A percentile compares a stretch with the other conserved stretches of the same genome.
Evolutionary conservation across 92 coral and sea anemone genomes (phyloP).

Genomic region (Siderastrea radians): DNA sequence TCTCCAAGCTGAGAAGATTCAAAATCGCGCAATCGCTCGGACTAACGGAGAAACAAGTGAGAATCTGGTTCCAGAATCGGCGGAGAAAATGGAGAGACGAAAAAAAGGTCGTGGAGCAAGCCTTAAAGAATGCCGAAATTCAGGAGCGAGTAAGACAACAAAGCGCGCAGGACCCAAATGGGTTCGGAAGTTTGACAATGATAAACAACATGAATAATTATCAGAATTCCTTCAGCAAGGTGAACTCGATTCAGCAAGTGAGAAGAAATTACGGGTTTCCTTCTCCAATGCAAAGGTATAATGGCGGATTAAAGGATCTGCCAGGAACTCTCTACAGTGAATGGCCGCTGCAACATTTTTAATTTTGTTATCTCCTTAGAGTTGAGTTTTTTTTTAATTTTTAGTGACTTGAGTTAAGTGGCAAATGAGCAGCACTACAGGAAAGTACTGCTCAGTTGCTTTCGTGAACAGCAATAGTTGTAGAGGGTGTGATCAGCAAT

Average conservation of each 20-base stretch:
- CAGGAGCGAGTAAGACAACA: constrained; percentile 79
- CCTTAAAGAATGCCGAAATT: constrained; percentile 75
- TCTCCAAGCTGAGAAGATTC: constrained; percentile 90
- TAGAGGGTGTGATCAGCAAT: no score
- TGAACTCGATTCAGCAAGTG: constrained; percentile 32
- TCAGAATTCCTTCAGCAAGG: constrained; percentile 43
- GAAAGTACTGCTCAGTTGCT: no score
- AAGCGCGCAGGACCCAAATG: constrained; percentile 82
- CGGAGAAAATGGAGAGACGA: constrained; percentile 98
- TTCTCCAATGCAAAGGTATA: not conserved
- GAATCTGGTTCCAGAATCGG: constrained; percentile 97
- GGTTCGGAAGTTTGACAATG: constrained; percentile 80
- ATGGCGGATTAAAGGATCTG: constrained; percentile 15
- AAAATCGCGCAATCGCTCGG: constrained; percentile 95
- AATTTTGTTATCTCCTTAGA: not conserved
- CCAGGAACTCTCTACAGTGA: constrained; percentile 8
- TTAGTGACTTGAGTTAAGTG: no score
- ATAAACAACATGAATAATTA: constrained; percentile 10
- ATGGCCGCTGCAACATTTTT: not conserved
- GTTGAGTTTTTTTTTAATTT: not conserved
- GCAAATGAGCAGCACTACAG: no score
- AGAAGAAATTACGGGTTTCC: not conserved
- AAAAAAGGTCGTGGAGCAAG: constrained; percentile 83
- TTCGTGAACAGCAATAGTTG: no score
- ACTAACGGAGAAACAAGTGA: constrained; percentile 95